Base-by-base conservation (phyloP, 2,888 invertebrate species). In the Agrenia bidenticulata region DNA sequence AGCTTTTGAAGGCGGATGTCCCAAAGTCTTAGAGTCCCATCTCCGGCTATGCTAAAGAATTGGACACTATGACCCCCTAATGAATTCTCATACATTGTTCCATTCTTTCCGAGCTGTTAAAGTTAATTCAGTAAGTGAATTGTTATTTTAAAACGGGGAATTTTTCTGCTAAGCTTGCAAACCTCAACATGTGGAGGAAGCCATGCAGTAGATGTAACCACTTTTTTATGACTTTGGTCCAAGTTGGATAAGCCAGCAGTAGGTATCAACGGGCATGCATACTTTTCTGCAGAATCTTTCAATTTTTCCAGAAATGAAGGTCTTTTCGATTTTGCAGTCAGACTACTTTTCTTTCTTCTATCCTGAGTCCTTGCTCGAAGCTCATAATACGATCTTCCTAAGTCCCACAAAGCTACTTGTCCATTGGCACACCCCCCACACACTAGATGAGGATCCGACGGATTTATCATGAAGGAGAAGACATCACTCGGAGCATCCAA, bases 401-500 rank as follows among this genome's bases (percentile, higher is more conserved):
- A 56, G 32, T 75, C 75, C 75, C 75, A 75, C 1, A 75, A 61
- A n/a, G 69, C 73, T 1, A 75, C 69, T 63, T 75, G 75, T 2
- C 75, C 75, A 54, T 73, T 75, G 13, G 72, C 75, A 66, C 75
- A 75, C 7, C 75, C 75, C 1, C 75, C 75, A 39, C 73, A 70
- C 17, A 75, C 67, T 15, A 75, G 54, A 49, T 72, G 61, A 2
- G 75, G 73, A 39, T 75, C 75, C 0, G 73, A 70, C 2, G 75
- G 75, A 50, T 73, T 73, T 2, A 75, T 61, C 63, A 61, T 62
- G 45, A 73, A 69, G 11, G 68, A 72, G 32, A 73, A 75, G 2
- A 75, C 73, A 54, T 75, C 75, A 19, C 64, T 63, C 39, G 75
- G 75, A 15, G 73, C 70, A 61, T 75, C 75, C 39, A 75, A 62